Conservation (phyloP, 2,113 vertebrate species). For the Elephantulus edwardii region DNA sequence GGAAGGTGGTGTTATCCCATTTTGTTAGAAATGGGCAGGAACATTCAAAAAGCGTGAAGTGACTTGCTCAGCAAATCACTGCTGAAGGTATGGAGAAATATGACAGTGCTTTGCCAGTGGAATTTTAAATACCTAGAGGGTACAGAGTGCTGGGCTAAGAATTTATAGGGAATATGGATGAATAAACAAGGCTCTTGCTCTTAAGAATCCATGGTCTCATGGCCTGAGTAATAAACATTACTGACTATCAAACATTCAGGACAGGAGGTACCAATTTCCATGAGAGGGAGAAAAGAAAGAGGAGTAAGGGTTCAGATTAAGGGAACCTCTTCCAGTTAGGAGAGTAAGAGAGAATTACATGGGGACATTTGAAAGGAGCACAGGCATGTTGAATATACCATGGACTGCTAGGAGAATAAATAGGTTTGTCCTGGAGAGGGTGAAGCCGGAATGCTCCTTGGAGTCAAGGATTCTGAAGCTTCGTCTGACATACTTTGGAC, state of each 20-base stretch:
- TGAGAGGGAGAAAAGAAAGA: too few relatives aligned
- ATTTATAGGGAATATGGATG: background rate
- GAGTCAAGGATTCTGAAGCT: too few relatives aligned
- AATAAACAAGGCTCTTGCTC: background rate
- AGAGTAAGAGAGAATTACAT: background rate
- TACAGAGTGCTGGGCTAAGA: background rate
- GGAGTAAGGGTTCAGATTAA: background rate
- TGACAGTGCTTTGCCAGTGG: background rate
- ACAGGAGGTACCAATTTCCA: rapidly evolving
- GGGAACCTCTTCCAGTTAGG: background rate
- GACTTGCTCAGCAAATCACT: background rate
- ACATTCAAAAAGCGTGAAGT: background rate
- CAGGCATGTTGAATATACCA: too few relatives aligned
- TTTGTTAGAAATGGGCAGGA: background rate
- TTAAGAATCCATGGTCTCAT: background rate
- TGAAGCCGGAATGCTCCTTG: too few relatives aligned
- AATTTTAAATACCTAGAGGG: background rate
- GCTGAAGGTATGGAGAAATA: background rate
- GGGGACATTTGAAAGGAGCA: background rate
- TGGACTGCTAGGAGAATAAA: too few relatives aligned
- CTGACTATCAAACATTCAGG: background rate
- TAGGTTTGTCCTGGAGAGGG: too few relatives aligned
- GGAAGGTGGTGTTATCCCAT: background rate
- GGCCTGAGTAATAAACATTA: background rate
- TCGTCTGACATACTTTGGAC: too few relatives aligned